A percentile compares a stretch with the other conserved stretches of the same genome.
phyloP scores from a whole-genome alignment of 2,888 invertebrate species.

The Laspeyria flexula region DNA sequence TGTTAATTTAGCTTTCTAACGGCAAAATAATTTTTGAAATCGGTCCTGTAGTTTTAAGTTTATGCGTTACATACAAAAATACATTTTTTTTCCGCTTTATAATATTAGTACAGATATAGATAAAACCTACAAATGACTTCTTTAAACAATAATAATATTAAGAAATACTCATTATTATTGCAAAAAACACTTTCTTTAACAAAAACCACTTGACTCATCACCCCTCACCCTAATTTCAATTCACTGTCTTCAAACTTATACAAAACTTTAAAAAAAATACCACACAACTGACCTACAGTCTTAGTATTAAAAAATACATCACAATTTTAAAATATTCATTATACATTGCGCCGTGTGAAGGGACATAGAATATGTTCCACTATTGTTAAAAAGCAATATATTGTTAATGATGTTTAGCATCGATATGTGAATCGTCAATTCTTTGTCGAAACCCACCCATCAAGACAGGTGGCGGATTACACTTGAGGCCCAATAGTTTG shows the following conservation, averaged over 20 bases:
- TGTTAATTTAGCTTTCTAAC: too few species aligned
- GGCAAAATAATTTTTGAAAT: too few species aligned
- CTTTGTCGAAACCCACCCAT: conserved; percentile 35
- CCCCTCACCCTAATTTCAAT: conserved; percentile 9
- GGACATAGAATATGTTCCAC: not conserved
- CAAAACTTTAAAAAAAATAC: conserved; percentile 27
- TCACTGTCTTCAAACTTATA: conserved; percentile 27
- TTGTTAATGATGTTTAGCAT: conserved; percentile 7
- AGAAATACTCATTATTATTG: not conserved
- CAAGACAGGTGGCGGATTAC: conserved; percentile 46
- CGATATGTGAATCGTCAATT: conserved; percentile 6
- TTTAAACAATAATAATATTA: not conserved
- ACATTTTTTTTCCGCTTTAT: too few species aligned
- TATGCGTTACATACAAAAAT: too few species aligned
- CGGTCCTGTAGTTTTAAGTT: too few species aligned
- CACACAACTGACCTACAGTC: conserved; percentile 11
- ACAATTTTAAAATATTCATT: not conserved
- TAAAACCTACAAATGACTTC: too few species aligned
- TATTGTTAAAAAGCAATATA: conserved; percentile 17
- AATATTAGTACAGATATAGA: too few species aligned
- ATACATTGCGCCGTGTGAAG: conserved; percentile 6
- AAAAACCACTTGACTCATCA: conserved; percentile 1
- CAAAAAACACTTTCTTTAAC: conserved; percentile 6
- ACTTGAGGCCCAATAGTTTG: conserved; percentile 23
- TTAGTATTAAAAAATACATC: not conserved